Conservation (phyloP, 2,888 invertebrate genomes). For the Himalopsyche japonica region DNA sequence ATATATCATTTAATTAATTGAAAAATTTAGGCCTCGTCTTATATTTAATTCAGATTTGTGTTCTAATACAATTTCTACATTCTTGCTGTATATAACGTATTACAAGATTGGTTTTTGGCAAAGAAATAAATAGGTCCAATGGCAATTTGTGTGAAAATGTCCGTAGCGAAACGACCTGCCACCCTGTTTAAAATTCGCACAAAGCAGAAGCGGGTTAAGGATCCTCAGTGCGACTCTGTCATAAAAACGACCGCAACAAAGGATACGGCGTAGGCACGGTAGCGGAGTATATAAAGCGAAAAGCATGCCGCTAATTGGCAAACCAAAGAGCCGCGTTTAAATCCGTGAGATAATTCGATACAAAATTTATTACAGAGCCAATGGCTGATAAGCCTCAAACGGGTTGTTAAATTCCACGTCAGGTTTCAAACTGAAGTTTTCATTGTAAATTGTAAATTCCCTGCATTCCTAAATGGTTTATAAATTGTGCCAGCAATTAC, state of each 20-base stretch:
- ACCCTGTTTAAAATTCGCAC: background rate
- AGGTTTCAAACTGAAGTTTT: background rate
- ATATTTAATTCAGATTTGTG: too few relatives aligned
- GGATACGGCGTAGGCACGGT: background rate
- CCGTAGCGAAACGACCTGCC: too few relatives aligned
- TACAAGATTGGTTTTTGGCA: too few relatives aligned
- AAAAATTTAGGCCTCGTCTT: too few relatives aligned
- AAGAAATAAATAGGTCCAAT: too few relatives aligned
- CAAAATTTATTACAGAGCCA: background rate
- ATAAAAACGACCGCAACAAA: background rate
- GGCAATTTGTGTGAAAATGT: too few relatives aligned
- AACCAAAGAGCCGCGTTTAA: background rate
- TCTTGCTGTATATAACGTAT: too few relatives aligned
- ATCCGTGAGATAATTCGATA: background rate
- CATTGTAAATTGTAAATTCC: background rate
- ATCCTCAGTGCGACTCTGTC: background rate
- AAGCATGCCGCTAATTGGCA: background rate
- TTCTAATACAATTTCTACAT: too few relatives aligned
- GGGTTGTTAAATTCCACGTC: background rate
- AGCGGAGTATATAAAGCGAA: background rate
- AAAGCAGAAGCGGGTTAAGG: background rate
- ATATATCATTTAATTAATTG: too few relatives aligned
- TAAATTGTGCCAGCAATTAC: background rate
- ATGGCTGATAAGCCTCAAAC: background rate
- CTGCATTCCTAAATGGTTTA: background rate